phyloP scores from a whole-genome alignment of 1,140 invertebrate species.

The Plectus sambesii region DNA sequence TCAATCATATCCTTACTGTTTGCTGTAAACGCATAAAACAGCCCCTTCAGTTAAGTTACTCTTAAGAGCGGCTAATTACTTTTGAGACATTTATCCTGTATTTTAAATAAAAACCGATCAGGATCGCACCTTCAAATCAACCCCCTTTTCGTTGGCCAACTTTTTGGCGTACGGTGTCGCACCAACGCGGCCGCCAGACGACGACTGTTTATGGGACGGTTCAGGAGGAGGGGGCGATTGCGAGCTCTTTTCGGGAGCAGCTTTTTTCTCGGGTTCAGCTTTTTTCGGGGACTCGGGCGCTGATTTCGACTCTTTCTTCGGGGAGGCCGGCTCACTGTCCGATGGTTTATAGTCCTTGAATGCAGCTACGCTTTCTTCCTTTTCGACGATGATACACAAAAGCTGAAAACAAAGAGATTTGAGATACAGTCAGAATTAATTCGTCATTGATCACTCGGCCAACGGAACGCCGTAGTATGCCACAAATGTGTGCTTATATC shows the following conservation, averaged over 20 bases:
- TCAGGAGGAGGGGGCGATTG: constrained; percentile 22
- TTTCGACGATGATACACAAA: constrained; percentile 62
- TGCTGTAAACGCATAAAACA: constrained; percentile 14
- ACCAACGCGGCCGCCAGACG: constrained; percentile 56
- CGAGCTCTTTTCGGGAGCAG: constrained; percentile 28
- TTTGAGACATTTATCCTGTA: constrained; percentile 50
- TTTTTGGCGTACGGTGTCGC: constrained; percentile 83
- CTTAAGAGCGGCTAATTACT: too few species aligned
- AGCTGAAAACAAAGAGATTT: constrained; percentile 49
- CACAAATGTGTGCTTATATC: too few species aligned
- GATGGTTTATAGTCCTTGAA: constrained; percentile 57
- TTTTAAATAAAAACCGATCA: too few species aligned
- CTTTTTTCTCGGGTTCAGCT: too few species aligned
- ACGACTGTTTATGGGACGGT: constrained; percentile 15
- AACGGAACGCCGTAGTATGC: too few species aligned
- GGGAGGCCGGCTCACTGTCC: constrained; percentile 44
- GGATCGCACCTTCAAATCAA: constrained; percentile 62
- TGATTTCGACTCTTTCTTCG: constrained; percentile 35
- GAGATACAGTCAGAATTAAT: too few species aligned
- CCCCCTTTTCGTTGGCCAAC: constrained; percentile 63
- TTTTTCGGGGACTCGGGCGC: too few species aligned
- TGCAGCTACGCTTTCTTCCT: constrained; percentile 56
- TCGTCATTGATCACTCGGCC: too few species aligned
- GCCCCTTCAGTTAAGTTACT: constrained; percentile 14
- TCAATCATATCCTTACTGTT: too few species aligned